Percentiles rank a stretch among this genome's conserved stretches.
These are phyloP conservation scores for Caenorhabditis briggsae DNA, from an alignment of 1,140 invertebrate species.

Conservation along the genomic window DNA sequence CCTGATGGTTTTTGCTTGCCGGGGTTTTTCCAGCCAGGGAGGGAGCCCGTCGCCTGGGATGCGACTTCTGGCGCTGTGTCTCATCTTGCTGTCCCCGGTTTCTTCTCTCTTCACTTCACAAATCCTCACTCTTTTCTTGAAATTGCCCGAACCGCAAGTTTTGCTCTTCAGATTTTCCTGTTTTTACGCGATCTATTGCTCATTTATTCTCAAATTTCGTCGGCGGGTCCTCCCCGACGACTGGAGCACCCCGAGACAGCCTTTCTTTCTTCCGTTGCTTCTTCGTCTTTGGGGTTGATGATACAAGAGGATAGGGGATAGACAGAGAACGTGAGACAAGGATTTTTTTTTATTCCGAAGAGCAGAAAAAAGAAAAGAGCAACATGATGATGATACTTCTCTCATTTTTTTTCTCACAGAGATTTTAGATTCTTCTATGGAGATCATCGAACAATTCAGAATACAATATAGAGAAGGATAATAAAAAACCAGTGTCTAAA, in stretches of 20 bases:
- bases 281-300: constrained; percentile 53
- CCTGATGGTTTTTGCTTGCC: neutral
- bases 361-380: constrained; percentile 1
- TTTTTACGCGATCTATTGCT: constrained; percentile 52
- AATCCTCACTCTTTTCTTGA: constrained; percentile 19
- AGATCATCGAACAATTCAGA: constrained; percentile 23
- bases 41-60: no score
- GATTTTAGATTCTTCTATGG: constrained; percentile 38
- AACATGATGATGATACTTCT: constrained; percentile 40
- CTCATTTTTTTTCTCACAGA: constrained; percentile 39
- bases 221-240: constrained; percentile 7
- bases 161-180: constrained; percentile 44
- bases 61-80: constrained; percentile 44
- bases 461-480: neutral
- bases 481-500: neutral
- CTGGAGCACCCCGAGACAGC: constrained; percentile 8
- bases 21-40: constrained; percentile 42
- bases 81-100: constrained; percentile 16
- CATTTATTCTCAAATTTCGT: constrained; percentile 56
- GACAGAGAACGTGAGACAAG: constrained; percentile 13
- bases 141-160: constrained; percentile 36
- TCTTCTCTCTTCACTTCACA: constrained; percentile 14
- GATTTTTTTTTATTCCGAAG: constrained; percentile 4
- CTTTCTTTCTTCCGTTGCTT: constrained; percentile 12
- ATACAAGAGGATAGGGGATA: neutral